These are phyloP conservation scores for Dufourea novaeangliae DNA, from an alignment of 1,140 invertebrate species.

Conservation along the genomic window DNA sequence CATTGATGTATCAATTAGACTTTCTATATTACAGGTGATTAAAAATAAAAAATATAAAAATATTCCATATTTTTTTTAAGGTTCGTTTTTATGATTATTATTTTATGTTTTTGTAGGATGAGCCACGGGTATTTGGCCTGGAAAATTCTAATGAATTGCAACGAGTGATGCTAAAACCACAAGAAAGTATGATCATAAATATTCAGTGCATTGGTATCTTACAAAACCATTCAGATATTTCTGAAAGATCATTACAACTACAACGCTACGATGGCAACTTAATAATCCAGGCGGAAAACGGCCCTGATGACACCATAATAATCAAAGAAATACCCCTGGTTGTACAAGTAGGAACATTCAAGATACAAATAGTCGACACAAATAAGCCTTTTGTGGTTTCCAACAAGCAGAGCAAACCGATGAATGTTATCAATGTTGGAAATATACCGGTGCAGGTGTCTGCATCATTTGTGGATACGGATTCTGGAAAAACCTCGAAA, in stretches of 20 bases:
- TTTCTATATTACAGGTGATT: constrained; percentile 70
- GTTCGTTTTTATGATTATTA: constrained; percentile 17
- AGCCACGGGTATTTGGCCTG: constrained; percentile 61
- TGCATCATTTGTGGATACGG: constrained; percentile 40
- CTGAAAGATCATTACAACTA: constrained; percentile 14
- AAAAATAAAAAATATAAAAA: background rate
- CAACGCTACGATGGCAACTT: constrained; percentile 50
- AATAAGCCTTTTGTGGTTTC: constrained; percentile 66
- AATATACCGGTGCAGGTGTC: constrained; percentile 57
- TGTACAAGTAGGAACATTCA: constrained; percentile 67
- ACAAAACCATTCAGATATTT: constrained; percentile 10
- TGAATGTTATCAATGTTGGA: constrained; percentile 70
- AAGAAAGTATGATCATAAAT: constrained; percentile 35
- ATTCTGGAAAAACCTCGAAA: constrained; percentile 23
- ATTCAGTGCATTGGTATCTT: constrained; percentile 43
- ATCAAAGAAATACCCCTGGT: constrained; percentile 69
- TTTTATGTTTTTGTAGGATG: constrained; percentile 40
- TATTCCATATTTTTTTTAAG: constrained; percentile 2
- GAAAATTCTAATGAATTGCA: constrained; percentile 43
- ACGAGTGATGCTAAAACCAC: constrained; percentile 32
- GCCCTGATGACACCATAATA: constrained; percentile 55
- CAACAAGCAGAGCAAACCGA: constrained; percentile 65
- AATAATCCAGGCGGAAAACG: constrained; percentile 58
- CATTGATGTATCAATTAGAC: constrained; percentile 67
- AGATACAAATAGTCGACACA: constrained; percentile 71